Conservation (phyloP, 2,113 vertebrate genomes). For the Chamaea fasciata region DNA sequence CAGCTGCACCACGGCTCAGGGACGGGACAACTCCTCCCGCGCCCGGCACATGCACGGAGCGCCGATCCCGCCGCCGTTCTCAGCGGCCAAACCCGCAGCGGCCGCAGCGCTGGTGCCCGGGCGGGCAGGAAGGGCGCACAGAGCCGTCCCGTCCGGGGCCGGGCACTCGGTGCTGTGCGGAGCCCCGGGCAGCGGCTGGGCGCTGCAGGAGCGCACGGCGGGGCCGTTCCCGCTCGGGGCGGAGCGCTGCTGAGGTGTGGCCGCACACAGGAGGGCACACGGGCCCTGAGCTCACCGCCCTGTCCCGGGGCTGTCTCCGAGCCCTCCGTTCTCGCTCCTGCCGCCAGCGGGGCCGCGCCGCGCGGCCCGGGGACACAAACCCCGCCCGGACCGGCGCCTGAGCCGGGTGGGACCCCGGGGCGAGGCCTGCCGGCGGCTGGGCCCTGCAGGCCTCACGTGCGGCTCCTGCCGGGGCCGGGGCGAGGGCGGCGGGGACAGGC, state of each 20-base stretch:
- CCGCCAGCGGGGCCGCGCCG: not conserved
- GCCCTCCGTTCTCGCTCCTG: no score
- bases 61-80: accelerated
- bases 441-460: not conserved
- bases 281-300: not conserved
- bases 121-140: no score
- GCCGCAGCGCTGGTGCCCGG: not conserved
- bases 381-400: not conserved
- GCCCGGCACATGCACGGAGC: accelerated
- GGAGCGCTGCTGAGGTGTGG: accelerated
- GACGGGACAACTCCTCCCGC: accelerated
- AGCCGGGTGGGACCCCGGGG: not conserved
- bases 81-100: accelerated
- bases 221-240: not conserved
- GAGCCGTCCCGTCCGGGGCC: no score
- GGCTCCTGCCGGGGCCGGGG: not conserved
- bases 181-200: not conserved
- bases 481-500: not conserved
- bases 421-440: not conserved
- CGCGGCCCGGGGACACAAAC: not conserved
- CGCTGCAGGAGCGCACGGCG: not conserved
- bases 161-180: not conserved
- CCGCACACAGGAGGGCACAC: no score
- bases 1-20: accelerated
- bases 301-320: not conserved